A percentile compares a stretch with the other conserved stretches of the same genome.
Evolutionary conservation across 64 coral and sea anemone species (phyloP).

Genomic region (Montipora efflorescens): DNA sequence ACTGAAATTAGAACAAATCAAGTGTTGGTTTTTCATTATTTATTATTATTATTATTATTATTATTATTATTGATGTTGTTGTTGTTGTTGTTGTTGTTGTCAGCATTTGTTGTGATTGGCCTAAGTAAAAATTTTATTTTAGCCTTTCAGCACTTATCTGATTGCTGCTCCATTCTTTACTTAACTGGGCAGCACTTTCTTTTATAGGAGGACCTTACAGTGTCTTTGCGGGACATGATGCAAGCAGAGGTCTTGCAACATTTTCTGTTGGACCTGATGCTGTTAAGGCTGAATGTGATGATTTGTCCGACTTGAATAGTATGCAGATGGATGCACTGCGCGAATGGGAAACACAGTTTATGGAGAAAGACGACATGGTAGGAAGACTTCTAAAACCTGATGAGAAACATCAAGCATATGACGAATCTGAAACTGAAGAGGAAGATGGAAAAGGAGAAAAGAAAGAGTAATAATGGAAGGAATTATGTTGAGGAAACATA

Average conservation of each 20-base stretch:
- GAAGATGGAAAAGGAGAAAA: conserved; percentile 85
- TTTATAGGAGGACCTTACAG: conserved; percentile 93
- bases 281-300: conserved; percentile 94
- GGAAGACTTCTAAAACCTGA: conserved; percentile 91
- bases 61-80: too few species aligned
- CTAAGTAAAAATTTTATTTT: too few species aligned
- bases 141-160: too few species aligned
- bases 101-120: too few species aligned
- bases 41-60: too few species aligned
- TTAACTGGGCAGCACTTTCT: background rate
- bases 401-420: conserved; percentile 95
- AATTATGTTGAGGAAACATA: conserved; percentile 9
- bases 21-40: too few species aligned
- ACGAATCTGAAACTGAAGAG: conserved; percentile 97
- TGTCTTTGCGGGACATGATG: conserved; percentile 98
- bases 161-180: background rate
- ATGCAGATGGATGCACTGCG: conserved; percentile 95
- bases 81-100: too few species aligned
- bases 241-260: conserved; percentile 96
- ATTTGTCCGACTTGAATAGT: conserved; percentile 97
- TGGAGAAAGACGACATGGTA: conserved; percentile 94
- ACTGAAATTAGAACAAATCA: too few species aligned
- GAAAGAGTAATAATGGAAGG: conserved; percentile 64
- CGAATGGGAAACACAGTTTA: conserved; percentile 98
- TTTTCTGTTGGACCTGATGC: conserved; percentile 89